Evolutionary conservation across 2,888 invertebrate genomes (phyloP), one percentile per base, ranked within the genome.

Genomic region (Leucophenga montana): DNA sequence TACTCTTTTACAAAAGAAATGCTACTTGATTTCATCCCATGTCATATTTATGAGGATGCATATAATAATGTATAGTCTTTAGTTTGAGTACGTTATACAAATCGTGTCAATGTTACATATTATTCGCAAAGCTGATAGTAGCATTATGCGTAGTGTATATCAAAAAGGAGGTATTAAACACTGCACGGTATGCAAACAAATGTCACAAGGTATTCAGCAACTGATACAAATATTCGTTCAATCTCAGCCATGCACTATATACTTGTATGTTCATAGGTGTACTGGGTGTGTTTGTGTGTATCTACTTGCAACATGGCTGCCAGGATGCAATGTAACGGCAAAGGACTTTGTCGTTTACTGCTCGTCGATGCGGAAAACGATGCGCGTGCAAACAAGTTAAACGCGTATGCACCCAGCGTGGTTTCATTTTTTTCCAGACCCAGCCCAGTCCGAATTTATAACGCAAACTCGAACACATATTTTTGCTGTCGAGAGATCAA

Each of bases 351-450:
- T 68, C 74, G 69, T 71, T 73, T 71, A 72, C 72, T 72, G 77
- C 79, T 54, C 70, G 68, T 72, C 70, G 68, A 73, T 67, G 31
- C 59, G 65, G 67, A 66, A 78, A 73, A 71, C 72, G 73, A 75
- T 77, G 75, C 75, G 70, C 71, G 72, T 44, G 72, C 64, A 78
- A 82, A 57, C 67, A 67, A 59, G 57, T 61, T 50, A 59, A 67
- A 46, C 46, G 27, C 39, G 61, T n/a, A 72, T 75, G 72, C 66
- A 65, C 8, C 68, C 50, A 66, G 27, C 33, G 53, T 33, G 27
- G 44, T n/a, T 39, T n/a, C 83, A 64, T 31, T 16, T 56, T 57
- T 70, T 72, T 59, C 39, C n/a, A n/a, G n/a, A n/a, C n/a, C 20
- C 57, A 27, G 27, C 27, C 27, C 27, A 27, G 27, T 27, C 27